Conservation (phyloP, 2,797 vertebrate genomes). For the Hozukius guyotensis region DNA sequence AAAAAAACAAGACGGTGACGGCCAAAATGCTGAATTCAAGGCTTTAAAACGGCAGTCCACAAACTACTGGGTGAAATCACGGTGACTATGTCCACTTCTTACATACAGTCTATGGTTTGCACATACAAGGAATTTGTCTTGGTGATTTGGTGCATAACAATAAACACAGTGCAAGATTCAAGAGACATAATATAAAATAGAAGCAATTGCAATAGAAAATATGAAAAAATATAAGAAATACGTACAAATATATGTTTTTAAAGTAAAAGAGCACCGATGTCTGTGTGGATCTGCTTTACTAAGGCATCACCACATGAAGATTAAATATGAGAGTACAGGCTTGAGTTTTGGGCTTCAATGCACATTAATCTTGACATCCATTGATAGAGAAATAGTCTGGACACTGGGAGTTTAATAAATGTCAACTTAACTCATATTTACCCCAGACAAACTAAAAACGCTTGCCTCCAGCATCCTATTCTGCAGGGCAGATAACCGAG, state of each 20-base stretch:
- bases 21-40: no score
- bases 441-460: neutral
- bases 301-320: neutral
- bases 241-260: neutral
- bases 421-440: conserved; percentile 2
- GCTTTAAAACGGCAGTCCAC: no score
- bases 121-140: neutral
- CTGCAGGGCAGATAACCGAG: conserved; percentile 21
- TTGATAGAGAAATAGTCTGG: conserved; percentile 15
- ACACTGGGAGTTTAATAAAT: neutral
- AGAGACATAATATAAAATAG: neutral
- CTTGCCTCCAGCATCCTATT: conserved; percentile 1
- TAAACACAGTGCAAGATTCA: neutral
- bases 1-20: no score
- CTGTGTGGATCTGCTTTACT: neutral
- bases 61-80: no score
- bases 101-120: neutral
- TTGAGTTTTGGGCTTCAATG: conserved; percentile 4
- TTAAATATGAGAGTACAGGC: neutral
- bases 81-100: no score
- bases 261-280: neutral
- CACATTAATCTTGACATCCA: conserved; percentile 17
- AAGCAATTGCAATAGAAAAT: neutral
- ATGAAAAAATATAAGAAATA: neutral
- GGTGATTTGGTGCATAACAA: neutral